Evolutionary conservation across 1,140 invertebrate species (phyloP).

Genomic region (Helicoverpa zea): DNA sequence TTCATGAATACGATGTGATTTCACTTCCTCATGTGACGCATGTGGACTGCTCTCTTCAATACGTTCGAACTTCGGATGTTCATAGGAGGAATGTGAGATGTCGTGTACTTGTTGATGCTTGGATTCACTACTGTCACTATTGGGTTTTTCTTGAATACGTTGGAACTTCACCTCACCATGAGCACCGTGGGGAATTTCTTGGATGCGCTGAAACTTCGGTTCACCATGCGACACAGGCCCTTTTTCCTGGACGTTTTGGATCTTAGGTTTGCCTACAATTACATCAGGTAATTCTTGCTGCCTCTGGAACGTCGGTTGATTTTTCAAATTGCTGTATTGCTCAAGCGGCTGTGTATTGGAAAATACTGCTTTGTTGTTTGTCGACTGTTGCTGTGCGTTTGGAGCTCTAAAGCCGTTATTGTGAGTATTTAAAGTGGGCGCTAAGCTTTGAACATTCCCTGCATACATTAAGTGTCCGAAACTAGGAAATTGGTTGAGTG

Average conservation of each 20-base stretch:
- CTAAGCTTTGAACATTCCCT: constrained; percentile 60
- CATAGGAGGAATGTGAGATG: neutral
- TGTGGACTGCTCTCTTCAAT: constrained; percentile 18
- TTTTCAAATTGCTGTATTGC: constrained; percentile 56
- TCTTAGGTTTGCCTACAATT: constrained; percentile 31
- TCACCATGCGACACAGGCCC: neutral
- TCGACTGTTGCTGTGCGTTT: constrained; percentile 65
- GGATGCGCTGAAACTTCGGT: constrained; percentile 44
- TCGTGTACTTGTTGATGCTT: constrained; percentile 26
- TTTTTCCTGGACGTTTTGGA: constrained; percentile 9
- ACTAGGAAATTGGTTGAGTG: constrained; percentile 56
- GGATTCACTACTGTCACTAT: neutral
- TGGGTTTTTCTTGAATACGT: constrained; percentile 16
- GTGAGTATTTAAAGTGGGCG: constrained; percentile 49
- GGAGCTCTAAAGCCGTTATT: constrained; percentile 53
- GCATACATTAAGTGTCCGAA: constrained; percentile 60
- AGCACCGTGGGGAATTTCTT: constrained; percentile 19
- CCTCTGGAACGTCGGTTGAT: constrained; percentile 64
- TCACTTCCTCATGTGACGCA: neutral
- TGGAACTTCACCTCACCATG: constrained; percentile 30
- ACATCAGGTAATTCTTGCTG: constrained; percentile 58
- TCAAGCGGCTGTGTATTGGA: constrained; percentile 53
- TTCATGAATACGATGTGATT: constrained; percentile 57
- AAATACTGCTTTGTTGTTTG: constrained; percentile 65
- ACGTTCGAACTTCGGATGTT: constrained; percentile 38